Evolutionary conservation across 2,888 invertebrate genomes (phyloP).

Genomic region (Balanococcus diminutus): DNA sequence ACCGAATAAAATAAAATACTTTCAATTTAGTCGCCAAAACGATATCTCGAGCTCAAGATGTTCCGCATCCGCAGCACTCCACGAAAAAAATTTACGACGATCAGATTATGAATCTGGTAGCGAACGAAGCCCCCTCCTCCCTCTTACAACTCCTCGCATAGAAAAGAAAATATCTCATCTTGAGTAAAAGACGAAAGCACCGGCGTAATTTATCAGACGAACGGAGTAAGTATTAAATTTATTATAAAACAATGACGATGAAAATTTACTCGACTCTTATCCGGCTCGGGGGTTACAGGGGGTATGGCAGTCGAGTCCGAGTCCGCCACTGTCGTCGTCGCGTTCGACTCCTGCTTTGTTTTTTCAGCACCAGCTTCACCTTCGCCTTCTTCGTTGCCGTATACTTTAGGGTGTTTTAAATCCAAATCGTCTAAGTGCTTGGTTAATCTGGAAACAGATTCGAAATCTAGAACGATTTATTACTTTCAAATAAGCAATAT

Average conservation of each 20-base stretch:
- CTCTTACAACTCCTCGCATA: no score
- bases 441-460: constrained; percentile 25
- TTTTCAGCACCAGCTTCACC: background rate
- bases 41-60: background rate
- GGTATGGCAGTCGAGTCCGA: background rate
- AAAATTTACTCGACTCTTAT: background rate
- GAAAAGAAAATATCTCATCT: background rate
- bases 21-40: background rate
- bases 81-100: background rate
- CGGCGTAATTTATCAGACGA: background rate
- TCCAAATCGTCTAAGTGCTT: constrained; percentile 44
- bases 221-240: background rate
- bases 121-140: no score
- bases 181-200: background rate
- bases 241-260: background rate
- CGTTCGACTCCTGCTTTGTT: background rate
- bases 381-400: background rate
- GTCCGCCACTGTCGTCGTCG: background rate
- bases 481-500: background rate
- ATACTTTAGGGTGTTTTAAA: constrained; percentile 14
- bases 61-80: background rate
- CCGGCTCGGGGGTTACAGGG: background rate
- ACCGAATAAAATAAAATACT: background rate
- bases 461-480: background rate
- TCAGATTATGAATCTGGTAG: background rate